Base-by-base conservation (phyloP, 2,888 invertebrate species). In the Cantharis rufa region DNA sequence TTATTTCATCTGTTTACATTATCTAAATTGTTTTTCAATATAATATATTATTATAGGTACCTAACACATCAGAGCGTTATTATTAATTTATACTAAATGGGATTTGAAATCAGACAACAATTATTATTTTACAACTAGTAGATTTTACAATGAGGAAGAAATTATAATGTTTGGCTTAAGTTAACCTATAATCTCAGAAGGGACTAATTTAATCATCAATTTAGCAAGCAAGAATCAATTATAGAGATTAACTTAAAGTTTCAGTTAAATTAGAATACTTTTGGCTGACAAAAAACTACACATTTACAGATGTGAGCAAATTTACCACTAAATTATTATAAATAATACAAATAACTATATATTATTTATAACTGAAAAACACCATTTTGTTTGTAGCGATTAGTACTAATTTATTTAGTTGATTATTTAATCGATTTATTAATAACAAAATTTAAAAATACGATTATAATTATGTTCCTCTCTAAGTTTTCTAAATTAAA, bases 141-240 rank as follows among this genome's bases (percentile, higher is more conserved):
- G 10, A 74, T 64, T 69, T 72, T 69, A 69, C 68, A 77, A 71
- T 68, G 68, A 68, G 71, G 21, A 32, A 15, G 71, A 28, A 73
- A 70, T 77, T 68, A 77, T 74, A 74, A 70, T 70, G 71, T 70
- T 77, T 74, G 73, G 70, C 77, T 70, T 74, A 71, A 74, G 66
- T 77, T 74, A 73, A 74, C 70, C 69, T 62, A 73, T 27, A 48
- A 73, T 71, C 71, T 77, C 68, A 77, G 21, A 28, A 74, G 62
- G 66, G 74, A 64, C 70, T 71, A 77, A 77, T 77, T 74, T 74
- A 66, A 74, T 77, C 68, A 70, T 68, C 63, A 66, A 70, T 73
- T 62, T 62, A 77, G 62, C 70, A 66, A 28, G 70, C 62, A 70
- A 66, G 71, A 70, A 70, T 72, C 62, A 73, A 77, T 77, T 77